These are phyloP conservation scores for Andrena praecox DNA, from an alignment of 2,888 invertebrate genomes.

Conservation along the genomic window DNA sequence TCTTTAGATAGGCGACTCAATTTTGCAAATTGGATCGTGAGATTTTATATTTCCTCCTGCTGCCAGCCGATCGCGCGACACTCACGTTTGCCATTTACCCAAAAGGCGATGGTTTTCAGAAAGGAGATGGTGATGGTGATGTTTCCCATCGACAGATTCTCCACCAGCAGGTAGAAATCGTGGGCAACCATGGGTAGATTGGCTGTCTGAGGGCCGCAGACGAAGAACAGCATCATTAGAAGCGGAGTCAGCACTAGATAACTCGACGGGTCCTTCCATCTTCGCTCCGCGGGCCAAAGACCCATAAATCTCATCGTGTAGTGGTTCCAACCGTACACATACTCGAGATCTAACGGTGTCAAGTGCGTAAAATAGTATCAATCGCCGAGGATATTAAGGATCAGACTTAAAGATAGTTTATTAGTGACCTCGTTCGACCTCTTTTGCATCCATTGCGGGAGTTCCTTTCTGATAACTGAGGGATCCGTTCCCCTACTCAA, in stretches of 20 bases:
- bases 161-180: constrained; percentile 67
- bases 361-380: neutral
- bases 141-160: constrained; percentile 72
- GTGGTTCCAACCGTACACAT: constrained; percentile 72
- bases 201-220: constrained; percentile 45
- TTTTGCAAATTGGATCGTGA: no score
- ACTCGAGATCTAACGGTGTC: constrained; percentile 53
- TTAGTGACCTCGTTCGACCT: constrained; percentile 40
- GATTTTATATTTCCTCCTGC: no score
- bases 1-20: no score
- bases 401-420: neutral
- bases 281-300: constrained; percentile 70
- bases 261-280: constrained; percentile 35
- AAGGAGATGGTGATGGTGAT: constrained; percentile 49
- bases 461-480: constrained; percentile 12
- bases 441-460: constrained; percentile 15
- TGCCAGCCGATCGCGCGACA: constrained; percentile 9
- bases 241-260: constrained; percentile 42
- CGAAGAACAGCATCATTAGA: constrained; percentile 48
- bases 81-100: constrained; percentile 60
- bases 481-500: neutral
- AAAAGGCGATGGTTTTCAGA: constrained; percentile 54
- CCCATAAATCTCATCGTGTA: constrained; percentile 69
- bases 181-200: constrained; percentile 58
- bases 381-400: neutral